A percentile compares a stretch with the other conserved stretches of the same genome.
These are phyloP conservation scores for Orchestes rusci DNA, from an alignment of 2,888 invertebrate genomes.

Conservation along the genomic window DNA sequence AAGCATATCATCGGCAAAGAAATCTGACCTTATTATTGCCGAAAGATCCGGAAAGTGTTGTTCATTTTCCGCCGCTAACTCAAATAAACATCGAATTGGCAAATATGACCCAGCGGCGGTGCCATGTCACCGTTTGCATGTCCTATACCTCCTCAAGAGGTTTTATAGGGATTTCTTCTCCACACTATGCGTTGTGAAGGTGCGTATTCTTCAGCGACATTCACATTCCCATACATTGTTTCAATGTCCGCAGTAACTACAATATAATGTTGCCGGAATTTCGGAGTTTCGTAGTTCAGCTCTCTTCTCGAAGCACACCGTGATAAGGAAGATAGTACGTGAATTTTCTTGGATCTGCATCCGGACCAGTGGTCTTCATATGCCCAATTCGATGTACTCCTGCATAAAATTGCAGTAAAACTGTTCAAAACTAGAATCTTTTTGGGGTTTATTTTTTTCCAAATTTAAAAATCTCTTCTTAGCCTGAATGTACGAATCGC, in stretches of 20 bases:
- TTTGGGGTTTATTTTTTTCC: not conserved
- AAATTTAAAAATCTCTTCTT: not conserved
- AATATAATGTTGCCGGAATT: too few species aligned
- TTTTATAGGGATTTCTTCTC: too few species aligned
- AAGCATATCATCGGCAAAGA: slow-evolving; percentile 26
- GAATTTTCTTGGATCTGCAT: not conserved
- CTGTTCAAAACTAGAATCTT: not conserved
- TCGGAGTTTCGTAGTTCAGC: not conserved
- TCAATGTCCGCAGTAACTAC: too few species aligned
- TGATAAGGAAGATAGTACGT: not conserved
- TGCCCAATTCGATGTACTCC: not conserved
- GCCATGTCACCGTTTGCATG: slow-evolving; percentile 16
- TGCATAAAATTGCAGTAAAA: not conserved
- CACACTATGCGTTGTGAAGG: too few species aligned
- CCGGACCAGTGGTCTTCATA: not conserved
- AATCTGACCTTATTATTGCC: too few species aligned
- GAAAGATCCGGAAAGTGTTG: too few species aligned
- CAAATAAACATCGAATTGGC: slow-evolving; percentile 19
- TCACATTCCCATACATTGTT: too few species aligned
- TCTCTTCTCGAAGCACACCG: not conserved
- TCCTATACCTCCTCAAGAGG: too few species aligned
- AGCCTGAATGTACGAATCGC: not conserved
- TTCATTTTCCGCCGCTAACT: slow-evolving; percentile 21
- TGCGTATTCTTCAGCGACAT: too few species aligned
- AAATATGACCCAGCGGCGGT: slow-evolving; percentile 19